A percentile compares a stretch with the other conserved stretches of the same genome.
Evolutionary conservation across 1,140 invertebrate species (phyloP).

Genomic region (Ridgeia piscesae): DNA sequence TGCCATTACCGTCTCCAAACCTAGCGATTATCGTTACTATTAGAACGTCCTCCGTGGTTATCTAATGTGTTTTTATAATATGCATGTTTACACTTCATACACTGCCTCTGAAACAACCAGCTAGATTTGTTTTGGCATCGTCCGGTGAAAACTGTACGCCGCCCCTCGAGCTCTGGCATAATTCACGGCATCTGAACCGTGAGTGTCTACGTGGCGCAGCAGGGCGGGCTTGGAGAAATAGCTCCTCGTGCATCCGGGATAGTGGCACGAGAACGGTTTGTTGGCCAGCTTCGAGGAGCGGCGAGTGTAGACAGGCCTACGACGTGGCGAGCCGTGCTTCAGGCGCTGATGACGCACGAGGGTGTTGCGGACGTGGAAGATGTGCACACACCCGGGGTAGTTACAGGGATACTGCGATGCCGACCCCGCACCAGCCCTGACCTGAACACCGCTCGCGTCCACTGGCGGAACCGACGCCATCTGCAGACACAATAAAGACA

Average conservation of each 20-base stretch:
- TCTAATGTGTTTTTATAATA: background rate
- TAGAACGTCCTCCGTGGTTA: no score
- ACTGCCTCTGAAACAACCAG: background rate
- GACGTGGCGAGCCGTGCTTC: background rate
- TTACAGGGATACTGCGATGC: background rate
- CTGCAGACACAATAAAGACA: background rate
- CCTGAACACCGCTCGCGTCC: background rate
- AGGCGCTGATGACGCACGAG: background rate
- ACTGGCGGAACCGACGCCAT: background rate
- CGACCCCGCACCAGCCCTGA: background rate
- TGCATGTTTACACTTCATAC: background rate
- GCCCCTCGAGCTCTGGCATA: background rate
- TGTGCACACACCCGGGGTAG: background rate
- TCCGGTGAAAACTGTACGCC: background rate
- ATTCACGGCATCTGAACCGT: background rate
- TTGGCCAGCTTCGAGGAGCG: background rate
- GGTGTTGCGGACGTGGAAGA: background rate
- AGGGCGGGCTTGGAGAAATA: background rate
- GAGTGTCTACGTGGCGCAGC: background rate
- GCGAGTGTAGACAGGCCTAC: background rate
- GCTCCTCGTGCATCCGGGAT: background rate
- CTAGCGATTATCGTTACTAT: background rate
- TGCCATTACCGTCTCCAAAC: background rate
- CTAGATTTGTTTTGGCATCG: background rate
- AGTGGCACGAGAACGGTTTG: conserved; percentile 12